Percentiles rank a stretch among this genome's conserved stretches.
These are phyloP conservation scores for Ennomos erosarius DNA, from an alignment of 2,888 invertebrate species.

Conservation along the genomic window DNA sequence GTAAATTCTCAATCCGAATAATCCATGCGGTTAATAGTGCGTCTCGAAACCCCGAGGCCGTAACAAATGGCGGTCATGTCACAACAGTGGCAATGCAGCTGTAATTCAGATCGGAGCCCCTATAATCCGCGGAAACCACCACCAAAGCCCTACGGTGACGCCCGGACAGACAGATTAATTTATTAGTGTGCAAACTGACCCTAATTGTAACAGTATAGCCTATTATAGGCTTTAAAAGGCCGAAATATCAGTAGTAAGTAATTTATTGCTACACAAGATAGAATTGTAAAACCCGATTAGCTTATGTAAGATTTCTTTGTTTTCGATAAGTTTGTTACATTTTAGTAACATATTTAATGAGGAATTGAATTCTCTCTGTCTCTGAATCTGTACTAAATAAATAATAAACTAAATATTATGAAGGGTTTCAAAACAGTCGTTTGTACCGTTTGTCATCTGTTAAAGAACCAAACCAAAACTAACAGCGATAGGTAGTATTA, in stretches of 20 bases:
- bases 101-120: slow-evolving; percentile 26
- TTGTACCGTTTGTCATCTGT: too few species aligned
- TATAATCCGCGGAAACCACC: slow-evolving; percentile 39
- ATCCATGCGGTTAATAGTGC: slow-evolving; percentile 6
- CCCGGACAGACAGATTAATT: slow-evolving; percentile 42
- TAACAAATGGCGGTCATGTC: slow-evolving; percentile 18
- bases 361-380: not conserved
- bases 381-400: too few species aligned
- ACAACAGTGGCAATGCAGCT: slow-evolving; percentile 13
- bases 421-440: too few species aligned
- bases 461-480: not conserved
- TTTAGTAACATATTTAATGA: not conserved
- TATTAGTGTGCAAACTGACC: slow-evolving; percentile 27
- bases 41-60: slow-evolving; percentile 3
- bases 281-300: slow-evolving; percentile 15
- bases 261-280: slow-evolving; percentile 3
- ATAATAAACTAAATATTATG: too few species aligned
- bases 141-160: slow-evolving; percentile 41
- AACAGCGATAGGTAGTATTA: slow-evolving; percentile 5
- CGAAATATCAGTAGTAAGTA: slow-evolving; percentile 11
- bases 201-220: not conserved
- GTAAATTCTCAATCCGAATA: not conserved
- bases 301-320: not conserved
- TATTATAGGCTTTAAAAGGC: slow-evolving; percentile 19
- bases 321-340: not conserved